Evolutionary conservation across 1,140 invertebrate genomes (phyloP), one percentile per base, ranked within the genome.

Genomic region (Bombus sibiricus): DNA sequence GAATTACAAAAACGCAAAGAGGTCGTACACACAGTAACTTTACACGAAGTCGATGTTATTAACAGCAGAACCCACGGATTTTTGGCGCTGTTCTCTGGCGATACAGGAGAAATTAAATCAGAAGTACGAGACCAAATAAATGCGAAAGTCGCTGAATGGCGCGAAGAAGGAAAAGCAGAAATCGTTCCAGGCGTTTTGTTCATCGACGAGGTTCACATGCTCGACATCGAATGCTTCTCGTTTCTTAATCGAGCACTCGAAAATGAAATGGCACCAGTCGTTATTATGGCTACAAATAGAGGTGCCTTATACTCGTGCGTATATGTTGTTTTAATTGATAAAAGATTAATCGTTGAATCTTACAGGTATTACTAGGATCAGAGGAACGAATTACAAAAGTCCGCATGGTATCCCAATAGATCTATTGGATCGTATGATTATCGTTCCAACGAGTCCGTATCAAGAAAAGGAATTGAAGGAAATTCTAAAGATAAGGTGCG

Each of bases 31-130:
- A 99, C 99, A 0, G 99, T 99, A 0, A 99, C 98, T 0, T 95
- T 99, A n/a, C 99, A 99, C 93, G 99, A 99, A 94, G 98, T 99
- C 79, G 99, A 99, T 95, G 99, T 99, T 1, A 99, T 99, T 92
- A 99, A 99, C 92, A 99, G 98, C 72, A 96, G 99, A 88, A 99
- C 98, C 0, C 99, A 99, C 93, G 99, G 99, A 0, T 99, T 99
- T 92, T 95, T 99, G 3, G 99, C 99, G 0, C 95, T 99, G 1
- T 99, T 99, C 94, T 99, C 99, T 39, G 98, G 98, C 62, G 99
- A 99, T 92, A 99, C 99, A 1, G 99, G 99, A 9, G 99, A 99
- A 96, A 99, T 99, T 37, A 99, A 99, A 93, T 96, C 98, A 2
- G 99, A 99, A 96, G 98, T 99, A 0, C 96, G 99, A 59, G 99